A percentile compares a stretch with the other conserved stretches of the same genome.
Evolutionary conservation across 2,113 vertebrate species (phyloP).

Genomic region (Melanerpes aurifrons): DNA sequence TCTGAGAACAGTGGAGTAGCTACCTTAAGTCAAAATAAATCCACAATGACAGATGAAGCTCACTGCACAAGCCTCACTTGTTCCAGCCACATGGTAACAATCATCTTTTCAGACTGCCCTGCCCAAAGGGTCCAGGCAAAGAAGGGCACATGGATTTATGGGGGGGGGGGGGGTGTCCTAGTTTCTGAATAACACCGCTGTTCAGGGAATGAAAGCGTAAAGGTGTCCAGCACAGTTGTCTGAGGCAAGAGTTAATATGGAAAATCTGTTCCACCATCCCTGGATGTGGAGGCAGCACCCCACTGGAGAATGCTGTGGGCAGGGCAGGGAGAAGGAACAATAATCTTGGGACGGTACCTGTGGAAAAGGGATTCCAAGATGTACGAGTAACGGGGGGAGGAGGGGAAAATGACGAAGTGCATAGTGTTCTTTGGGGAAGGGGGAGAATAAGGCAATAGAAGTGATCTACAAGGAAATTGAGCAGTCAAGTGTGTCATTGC

Average conservation of each 20-base stretch:
- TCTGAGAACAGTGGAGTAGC: neutral
- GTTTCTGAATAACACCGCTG: neutral
- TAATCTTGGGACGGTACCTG: neutral
- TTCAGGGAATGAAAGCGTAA: neutral
- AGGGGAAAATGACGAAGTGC: neutral
- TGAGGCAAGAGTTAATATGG: neutral
- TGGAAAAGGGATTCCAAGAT: neutral
- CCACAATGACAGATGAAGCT: neutral
- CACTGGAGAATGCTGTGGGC: neutral
- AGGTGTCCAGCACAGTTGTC: neutral
- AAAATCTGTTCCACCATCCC: neutral
- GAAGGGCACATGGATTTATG: neutral
- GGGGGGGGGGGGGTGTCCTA: neutral
- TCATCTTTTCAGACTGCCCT: neutral
- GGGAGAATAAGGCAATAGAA: neutral
- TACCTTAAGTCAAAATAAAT: conserved; percentile 32
- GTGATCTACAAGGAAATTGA: neutral
- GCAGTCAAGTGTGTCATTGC: neutral
- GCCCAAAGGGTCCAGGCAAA: neutral
- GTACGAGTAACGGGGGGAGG: neutral
- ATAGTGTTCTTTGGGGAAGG: neutral
- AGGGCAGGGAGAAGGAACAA: neutral
- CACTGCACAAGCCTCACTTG: conserved; percentile 12
- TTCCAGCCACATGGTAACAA: neutral
- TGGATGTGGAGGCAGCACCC: neutral